These are phyloP conservation scores for Puffinus mauretanicus DNA, from an alignment of 2,113 vertebrate species.

Conservation along the genomic window DNA sequence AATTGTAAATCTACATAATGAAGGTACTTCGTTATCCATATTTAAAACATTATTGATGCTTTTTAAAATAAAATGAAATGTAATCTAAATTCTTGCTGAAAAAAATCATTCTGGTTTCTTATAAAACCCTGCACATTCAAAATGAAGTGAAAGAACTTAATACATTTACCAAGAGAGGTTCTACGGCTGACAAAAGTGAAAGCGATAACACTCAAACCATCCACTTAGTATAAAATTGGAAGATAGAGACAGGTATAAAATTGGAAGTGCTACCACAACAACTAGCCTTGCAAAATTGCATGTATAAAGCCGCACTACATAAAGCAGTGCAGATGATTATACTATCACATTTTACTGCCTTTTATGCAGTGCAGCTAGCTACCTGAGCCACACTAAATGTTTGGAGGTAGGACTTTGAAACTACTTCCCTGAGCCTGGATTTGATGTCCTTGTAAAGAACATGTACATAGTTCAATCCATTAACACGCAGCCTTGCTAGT, in stretches of 20 bases:
- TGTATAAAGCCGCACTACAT: neutral
- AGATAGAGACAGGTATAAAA: neutral
- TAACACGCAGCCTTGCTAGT: neutral
- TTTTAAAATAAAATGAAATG: neutral
- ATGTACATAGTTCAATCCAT: neutral
- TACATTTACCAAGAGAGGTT: neutral
- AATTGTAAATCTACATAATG: neutral
- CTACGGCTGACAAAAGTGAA: neutral
- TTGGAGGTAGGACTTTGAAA: neutral
- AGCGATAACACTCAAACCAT: neutral
- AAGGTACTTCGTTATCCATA: neutral
- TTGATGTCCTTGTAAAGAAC: neutral
- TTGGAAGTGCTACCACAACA: neutral
- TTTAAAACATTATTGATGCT: neutral
- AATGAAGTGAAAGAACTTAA: neutral
- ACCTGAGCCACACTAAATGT: neutral
- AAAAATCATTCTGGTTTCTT: neutral
- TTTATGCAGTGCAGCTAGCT: rapidly evolving
- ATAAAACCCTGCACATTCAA: neutral
- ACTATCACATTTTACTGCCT: neutral
- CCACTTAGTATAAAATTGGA: neutral
- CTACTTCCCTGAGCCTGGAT: neutral
- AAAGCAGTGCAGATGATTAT: neutral
- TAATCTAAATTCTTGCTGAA: neutral
- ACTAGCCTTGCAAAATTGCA: neutral